Evolutionary conservation across 92 coral and sea anemone species (phyloP).

Genomic region (Parazoanthus atlanticus): DNA sequence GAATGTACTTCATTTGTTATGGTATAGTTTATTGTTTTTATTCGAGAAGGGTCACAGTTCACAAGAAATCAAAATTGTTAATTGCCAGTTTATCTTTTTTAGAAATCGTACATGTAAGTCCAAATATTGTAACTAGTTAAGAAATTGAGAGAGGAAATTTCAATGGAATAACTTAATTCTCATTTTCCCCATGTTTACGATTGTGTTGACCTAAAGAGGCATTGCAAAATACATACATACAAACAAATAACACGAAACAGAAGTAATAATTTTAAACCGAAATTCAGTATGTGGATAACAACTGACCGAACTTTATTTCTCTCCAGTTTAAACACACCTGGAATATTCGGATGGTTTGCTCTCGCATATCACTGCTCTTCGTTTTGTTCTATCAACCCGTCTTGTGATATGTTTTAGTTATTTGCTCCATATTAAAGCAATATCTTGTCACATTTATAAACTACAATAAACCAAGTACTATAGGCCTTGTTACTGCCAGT

Average conservation of each 20-base stretch:
- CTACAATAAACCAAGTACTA: no score
- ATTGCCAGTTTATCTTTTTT: background rate
- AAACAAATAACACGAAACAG: no score
- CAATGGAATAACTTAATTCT: no score
- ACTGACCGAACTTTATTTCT: background rate
- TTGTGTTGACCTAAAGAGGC: no score
- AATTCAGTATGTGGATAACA: background rate
- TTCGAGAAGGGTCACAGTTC: background rate
- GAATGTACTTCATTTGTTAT: background rate
- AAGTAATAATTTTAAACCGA: no score
- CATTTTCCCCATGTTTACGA: no score
- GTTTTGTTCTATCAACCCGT: background rate
- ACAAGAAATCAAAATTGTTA: no score
- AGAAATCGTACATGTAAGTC: background rate
- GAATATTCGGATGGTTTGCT: no score
- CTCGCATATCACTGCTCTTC: background rate
- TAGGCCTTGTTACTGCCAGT: no score
- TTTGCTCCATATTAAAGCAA: background rate
- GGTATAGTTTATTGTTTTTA: background rate
- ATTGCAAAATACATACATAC: no score
- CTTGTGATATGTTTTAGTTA: background rate
- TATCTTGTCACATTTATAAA: background rate
- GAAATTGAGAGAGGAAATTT: background rate
- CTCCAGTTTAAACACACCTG: background rate
- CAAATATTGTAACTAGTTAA: no score